Base-by-base conservation (phyloP, 2,888 invertebrate genomes). In the Lamellibrachia satsuma region DNA sequence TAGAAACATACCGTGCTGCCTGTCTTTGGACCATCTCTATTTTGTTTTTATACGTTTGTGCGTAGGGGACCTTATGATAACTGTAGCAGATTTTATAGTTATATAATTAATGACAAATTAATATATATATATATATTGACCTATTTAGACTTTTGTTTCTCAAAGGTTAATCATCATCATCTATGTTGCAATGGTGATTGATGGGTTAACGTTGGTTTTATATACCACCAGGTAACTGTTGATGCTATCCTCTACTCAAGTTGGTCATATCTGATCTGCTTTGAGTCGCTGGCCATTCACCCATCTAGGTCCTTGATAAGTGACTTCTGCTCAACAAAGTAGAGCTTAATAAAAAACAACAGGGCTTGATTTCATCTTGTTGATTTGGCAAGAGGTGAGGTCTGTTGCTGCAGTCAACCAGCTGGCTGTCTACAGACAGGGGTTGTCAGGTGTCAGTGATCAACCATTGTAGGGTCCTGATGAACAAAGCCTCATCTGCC, bases 341-440 rank as follows among this genome's bases (percentile, higher is more conserved):
- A n/a, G 6, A 75, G 75, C 75, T 75, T 9, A 15, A 75, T 75
- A 75, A 22, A 39, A 75, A 75, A 75, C 75, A 75, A n/a, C 75
- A 3, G 75, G 75, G 75, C n/a, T 75, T 75, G 75, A 75, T 75
- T 75, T 75, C 75, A 75, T 75, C 75, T 75, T 75, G 75, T 75
- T 75, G 75, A 75, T 75, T 75, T 75, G 75, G 75, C 75, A 1
- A 15, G 75, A 39, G 39, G 75, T 3, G 7, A 22, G n/a, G 75
- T 75, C 22, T 75, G 75, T 75, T 75, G 75, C 22, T 75, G 75
- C 15, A 57, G 57, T 57, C 39, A 39, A 39, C 39, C 39, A 39
- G 39, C 75, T 75, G 75, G 3, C 75, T 22, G 75, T 11, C 39
- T 39, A 39, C 60, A 60, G 15, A 60, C 22, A 75, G 6, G 2